phyloP scores from a whole-genome alignment of 2,797 vertebrate genomes.

The Pipistrellus pipistrellus region DNA sequence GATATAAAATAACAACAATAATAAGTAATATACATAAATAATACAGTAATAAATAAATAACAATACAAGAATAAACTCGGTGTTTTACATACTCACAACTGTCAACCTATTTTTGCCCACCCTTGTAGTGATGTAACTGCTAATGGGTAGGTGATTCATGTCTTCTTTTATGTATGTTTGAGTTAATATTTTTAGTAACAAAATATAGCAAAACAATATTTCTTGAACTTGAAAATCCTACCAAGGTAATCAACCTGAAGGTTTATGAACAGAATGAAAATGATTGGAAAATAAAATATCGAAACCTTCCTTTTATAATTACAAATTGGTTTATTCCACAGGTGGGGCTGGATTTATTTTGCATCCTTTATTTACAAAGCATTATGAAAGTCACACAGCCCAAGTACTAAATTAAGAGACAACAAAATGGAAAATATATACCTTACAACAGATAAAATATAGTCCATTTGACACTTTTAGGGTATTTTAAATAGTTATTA shows the following conservation, averaged over 20 bases:
- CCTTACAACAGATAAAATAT: background rate
- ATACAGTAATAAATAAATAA: background rate
- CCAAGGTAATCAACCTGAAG: background rate
- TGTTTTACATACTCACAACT: background rate
- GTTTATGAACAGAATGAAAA: background rate
- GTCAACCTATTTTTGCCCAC: background rate
- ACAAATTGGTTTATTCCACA: background rate
- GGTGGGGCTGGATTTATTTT: background rate
- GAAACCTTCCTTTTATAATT: background rate
- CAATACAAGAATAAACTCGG: background rate
- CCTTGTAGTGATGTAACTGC: background rate
- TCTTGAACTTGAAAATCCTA: slow-evolving; percentile 24
- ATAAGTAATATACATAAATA: background rate
- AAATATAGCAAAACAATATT: background rate
- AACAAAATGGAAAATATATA: background rate
- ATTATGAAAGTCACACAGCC: background rate
- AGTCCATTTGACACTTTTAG: background rate
- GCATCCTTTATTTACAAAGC: background rate
- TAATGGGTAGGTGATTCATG: background rate
- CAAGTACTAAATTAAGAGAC: background rate
- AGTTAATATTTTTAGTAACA: background rate
- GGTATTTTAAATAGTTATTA: background rate
- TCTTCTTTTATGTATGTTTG: background rate
- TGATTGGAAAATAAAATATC: background rate
- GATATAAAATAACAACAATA: background rate